Evolutionary conservation across 2,888 invertebrate genomes (phyloP), one percentile per base, ranked within the genome.

Genomic region (Orgyia antiqua): DNA sequence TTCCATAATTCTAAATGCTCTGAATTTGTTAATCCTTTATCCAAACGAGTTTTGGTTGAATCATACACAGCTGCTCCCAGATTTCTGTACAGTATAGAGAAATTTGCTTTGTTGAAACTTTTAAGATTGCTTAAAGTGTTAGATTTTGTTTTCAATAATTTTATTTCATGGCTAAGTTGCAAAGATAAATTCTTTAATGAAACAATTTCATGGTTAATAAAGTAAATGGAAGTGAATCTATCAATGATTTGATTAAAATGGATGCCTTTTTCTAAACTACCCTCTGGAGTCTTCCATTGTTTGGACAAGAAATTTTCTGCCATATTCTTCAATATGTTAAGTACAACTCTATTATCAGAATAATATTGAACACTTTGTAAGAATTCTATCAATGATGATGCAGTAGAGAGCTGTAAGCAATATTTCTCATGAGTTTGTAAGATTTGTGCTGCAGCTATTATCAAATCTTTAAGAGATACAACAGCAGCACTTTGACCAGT

Each of bases 261-360:
- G 6, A 91, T 79, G 8, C 93, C 94, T 42, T 89, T 91, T 57
- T 92, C 92, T 31, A 83, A 64, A 37, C 75, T 58, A 2, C 92
- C 92, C 47, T 90, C 88, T 21, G 80, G 66, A 39, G 89, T 88
- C 50, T 89, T 89, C 95, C 95, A 95, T 41, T 90, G 89, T 31
- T 88, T 87, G 18, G 83, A 87, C 44, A 95, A 75, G 47, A 94
- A 80, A 21, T 55, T 67, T 24, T 69, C 61, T 10, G 82, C 68
- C 48, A 86, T 53, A 34, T 77, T 68, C 54, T 66, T 71, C 30
- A 89, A 64, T 48, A 87, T 83, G 39, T 80, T 84, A 10, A 75
- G 56, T 11, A 86, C 47, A 6, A 71, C 68, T 21, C 61, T 65
- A 42, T 66, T 80, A 11, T 83, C 74, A 13, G 76, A 72, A 43